These are phyloP conservation scores for Arrhamphus sclerolepis DNA, from an alignment of 2,797 vertebrate genomes.

Conservation along the genomic window DNA sequence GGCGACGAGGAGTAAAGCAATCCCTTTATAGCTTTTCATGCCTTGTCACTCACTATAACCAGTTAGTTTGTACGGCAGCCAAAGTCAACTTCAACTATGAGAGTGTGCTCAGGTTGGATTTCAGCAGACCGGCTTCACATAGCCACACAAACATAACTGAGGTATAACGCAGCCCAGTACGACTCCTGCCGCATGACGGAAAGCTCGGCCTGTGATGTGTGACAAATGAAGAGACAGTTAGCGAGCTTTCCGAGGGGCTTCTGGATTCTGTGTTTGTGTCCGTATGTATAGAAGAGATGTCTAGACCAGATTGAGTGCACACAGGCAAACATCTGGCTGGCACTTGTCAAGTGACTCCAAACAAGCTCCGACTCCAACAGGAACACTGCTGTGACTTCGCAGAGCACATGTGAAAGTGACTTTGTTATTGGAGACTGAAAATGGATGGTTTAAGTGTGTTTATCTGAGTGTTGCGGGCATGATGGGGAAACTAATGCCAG, in stretches of 20 bases:
- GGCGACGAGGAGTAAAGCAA: constrained; percentile 45
- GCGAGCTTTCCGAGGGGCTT: constrained; percentile 24
- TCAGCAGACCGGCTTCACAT: no score
- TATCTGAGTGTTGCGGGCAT: constrained; percentile 18
- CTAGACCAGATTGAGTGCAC: constrained; percentile 83
- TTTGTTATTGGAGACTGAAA: constrained; percentile 43
- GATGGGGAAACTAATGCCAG: constrained; percentile 35
- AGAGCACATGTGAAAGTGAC: constrained; percentile 39
- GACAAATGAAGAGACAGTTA: constrained; percentile 15
- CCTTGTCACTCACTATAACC: constrained; percentile 60
- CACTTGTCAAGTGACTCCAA: constrained; percentile 56
- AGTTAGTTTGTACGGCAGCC: constrained; percentile 47
- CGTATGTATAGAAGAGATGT: constrained; percentile 76
- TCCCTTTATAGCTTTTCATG: constrained; percentile 47
- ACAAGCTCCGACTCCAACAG: background rate
- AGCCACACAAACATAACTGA: no score
- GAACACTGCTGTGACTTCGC: constrained; percentile 20
- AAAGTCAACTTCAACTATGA: constrained; percentile 65
- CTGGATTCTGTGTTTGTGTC: constrained; percentile 33
- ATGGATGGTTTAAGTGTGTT: constrained; percentile 16
- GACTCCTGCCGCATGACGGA: constrained; percentile 30
- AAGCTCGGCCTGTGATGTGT: constrained; percentile 26
- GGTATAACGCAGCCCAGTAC: constrained; percentile 1
- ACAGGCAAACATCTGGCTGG: constrained; percentile 76
- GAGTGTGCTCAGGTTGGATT: no score